These are phyloP conservation scores for Carettochelys insculpta DNA, from an alignment of 2,113 vertebrate genomes.

Conservation along the genomic window DNA sequence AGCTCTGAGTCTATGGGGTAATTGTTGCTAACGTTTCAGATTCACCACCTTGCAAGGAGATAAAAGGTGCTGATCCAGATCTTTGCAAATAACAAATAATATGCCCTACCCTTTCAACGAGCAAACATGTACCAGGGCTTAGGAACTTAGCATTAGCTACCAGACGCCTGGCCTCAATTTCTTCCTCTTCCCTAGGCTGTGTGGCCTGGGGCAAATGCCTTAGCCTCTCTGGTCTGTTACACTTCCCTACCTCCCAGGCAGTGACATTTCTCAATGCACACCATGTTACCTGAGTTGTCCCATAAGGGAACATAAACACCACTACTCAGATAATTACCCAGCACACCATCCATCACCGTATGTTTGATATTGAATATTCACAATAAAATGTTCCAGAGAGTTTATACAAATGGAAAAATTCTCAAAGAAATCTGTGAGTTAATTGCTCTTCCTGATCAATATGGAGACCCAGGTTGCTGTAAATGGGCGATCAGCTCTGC, in stretches of 20 bases:
- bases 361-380: fast-evolving
- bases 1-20: neutral
- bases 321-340: neutral
- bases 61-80: neutral
- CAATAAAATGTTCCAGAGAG: neutral
- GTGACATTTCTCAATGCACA: neutral
- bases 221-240: neutral
- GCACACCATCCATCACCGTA: neutral
- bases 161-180: fast-evolving
- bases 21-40: neutral
- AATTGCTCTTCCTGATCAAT: neutral
- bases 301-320: neutral
- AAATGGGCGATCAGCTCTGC: neutral
- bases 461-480: neutral
- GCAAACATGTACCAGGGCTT: neutral
- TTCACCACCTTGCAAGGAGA: neutral
- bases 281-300: neutral
- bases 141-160: neutral
- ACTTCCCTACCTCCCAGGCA: too few species aligned
- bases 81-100: fast-evolving
- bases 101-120: neutral
- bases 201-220: fast-evolving
- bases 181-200: fast-evolving
- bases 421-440: neutral
- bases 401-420: neutral